These are phyloP conservation scores for Poecile montanus DNA, from an alignment of 2,797 vertebrate species.

Conservation along the genomic window DNA sequence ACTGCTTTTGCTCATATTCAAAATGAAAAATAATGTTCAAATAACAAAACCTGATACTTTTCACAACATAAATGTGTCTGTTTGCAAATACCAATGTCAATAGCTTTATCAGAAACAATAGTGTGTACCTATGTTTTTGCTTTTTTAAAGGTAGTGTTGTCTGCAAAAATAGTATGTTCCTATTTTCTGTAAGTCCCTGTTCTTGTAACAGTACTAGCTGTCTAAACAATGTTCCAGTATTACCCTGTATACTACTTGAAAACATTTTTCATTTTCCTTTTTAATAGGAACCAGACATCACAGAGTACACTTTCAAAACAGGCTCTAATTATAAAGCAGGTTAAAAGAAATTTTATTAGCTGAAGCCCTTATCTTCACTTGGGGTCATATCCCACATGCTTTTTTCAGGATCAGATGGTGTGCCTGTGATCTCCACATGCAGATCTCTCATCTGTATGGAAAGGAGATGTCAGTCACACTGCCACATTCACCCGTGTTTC, in stretches of 20 bases:
- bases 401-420: conserved; percentile 33
- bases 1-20: background rate
- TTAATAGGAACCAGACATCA: conserved; percentile 9
- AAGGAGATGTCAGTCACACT: background rate
- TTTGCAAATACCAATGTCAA: background rate
- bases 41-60: background rate
- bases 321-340: conserved; percentile 51
- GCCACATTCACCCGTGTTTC: background rate
- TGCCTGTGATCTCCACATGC: conserved; percentile 59
- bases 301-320: conserved; percentile 26
- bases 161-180: background rate
- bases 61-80: background rate
- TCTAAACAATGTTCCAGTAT: background rate
- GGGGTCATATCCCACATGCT: conserved; percentile 23
- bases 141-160: background rate
- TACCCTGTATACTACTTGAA: background rate
- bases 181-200: background rate
- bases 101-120: background rate
- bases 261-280: conserved; percentile 36
- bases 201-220: background rate
- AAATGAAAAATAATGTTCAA: background rate
- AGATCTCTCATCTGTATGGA: conserved; percentile 22
- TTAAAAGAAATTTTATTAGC: conserved; percentile 52
- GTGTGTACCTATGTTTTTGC: background rate
- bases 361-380: background rate